Base-by-base conservation (phyloP, 2,888 invertebrate genomes). In the Resseliella maxima region DNA sequence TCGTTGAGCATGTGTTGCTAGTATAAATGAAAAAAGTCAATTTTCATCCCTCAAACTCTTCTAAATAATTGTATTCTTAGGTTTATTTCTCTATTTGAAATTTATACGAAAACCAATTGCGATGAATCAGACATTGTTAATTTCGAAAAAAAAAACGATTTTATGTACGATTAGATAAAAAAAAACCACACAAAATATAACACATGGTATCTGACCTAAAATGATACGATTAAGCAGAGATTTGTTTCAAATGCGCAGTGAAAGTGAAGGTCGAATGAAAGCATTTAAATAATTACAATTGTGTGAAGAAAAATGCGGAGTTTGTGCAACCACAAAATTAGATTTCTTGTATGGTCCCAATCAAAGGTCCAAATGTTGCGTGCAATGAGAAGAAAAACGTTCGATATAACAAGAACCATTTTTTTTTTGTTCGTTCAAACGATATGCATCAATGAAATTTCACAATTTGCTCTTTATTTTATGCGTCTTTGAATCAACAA, bases 211-310 rank as follows among this genome's bases (percentile, higher is more conserved):
- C 18, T 18, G 46, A 50, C 46, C 46, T 18, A 50, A 50, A 50
- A 50, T 18, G 46, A 50, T 50, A 50, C 46, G 46, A n/a, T 18
- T 50, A 12, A 41, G 5, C 5, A 41, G 5, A 41, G 41, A 41
- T 8, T 8, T 50, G 46, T 59, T 59, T 15, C 24, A 3, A 24
- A 59, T 59, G 36, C 81, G 36, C 41, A 12, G 41, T 21, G 83
- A 85, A 85, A 85, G 38, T 85, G 83, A 85, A 85, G 83, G 83
- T 85, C 41, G 72, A 85, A 27, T 41, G 0, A 85, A 85, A 36
- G 12, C 59, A 24, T 6, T 24, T 59, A 15, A 50, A 6, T 24
- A 50, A 12, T 21, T 50, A 18, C 15, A 50, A 50, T 8, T 54
- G 5, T 64, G 8, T 31, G 27, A 64, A 3, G 6, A 27, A 27